These are phyloP conservation scores for Dasyprocta punctata DNA, from an alignment of 2,113 vertebrate species.

Conservation along the genomic window DNA sequence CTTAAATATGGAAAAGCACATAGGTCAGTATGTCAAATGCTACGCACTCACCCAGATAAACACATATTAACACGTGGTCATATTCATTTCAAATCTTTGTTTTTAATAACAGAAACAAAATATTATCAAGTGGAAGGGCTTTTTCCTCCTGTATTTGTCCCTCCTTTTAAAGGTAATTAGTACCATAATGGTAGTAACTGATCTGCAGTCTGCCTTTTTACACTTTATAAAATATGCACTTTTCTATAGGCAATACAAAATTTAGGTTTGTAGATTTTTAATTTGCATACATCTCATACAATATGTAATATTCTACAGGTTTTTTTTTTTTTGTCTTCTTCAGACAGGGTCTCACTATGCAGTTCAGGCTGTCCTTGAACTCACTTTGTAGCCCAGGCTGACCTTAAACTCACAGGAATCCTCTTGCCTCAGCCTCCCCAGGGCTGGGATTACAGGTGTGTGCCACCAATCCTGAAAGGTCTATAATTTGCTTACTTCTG, in stretches of 20 bases:
- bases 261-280: background rate
- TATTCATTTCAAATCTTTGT: background rate
- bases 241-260: background rate
- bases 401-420: background rate
- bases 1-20: constrained; percentile 20
- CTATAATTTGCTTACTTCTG: background rate
- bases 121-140: background rate
- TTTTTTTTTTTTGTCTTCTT: background rate
- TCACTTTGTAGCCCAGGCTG: too few relatives aligned
- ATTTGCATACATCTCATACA: background rate
- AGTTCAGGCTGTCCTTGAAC: background rate
- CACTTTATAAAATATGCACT: background rate
- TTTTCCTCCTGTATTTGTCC: background rate
- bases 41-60: background rate
- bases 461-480: background rate
- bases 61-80: background rate
- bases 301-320: background rate
- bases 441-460: background rate
- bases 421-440: background rate
- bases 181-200: background rate
- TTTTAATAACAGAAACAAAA: constrained; percentile 32
- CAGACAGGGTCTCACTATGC: background rate
- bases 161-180: background rate
- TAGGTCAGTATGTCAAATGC: background rate
- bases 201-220: background rate